Evolutionary conservation across 2,113 vertebrate species (phyloP), one percentile per base, ranked within the genome.

Genomic region (Vidua chalybeata): DNA sequence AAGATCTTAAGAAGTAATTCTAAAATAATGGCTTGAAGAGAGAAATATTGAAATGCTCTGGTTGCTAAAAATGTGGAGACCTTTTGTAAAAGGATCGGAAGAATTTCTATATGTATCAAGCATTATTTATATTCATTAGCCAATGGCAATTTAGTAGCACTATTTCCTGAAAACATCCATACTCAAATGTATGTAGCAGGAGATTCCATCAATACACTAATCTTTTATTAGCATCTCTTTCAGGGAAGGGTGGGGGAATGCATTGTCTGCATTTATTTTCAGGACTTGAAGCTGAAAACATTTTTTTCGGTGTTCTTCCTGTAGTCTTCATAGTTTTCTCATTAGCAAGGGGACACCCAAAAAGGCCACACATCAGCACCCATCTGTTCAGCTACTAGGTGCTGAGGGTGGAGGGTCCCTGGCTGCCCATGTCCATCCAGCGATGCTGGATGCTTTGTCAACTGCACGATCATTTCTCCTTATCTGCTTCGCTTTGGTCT

Each of bases 351-450:
- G 16, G 28, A 19, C 31, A 26, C 9, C 8, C 23, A 2, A 1
- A 2, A 7, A 4, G 3, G 56, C 21, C 45, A 3, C 48, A 11
- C n/a, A 41, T 35, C 37, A 37, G 43, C 63, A 10, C 18, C 20
- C 17, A 12, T 15, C 18, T 5, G 14, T 12, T 7, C 11, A 24
- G 9, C n/a, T 15, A 1, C 3, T 1, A 6, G 19, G 19, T 5
- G 52, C 67, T 13, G 62, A 31, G 46, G 22, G 14, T n/a, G 9
- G 19, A 20, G 5, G 13, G 45, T 2, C 20, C 12, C 56, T 1
- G 19, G 43, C 90, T 18, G 27, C 46, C 43, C 1, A 0, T 3
- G 30, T 6, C 21, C 22, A 10, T 31, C 18, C 28, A 14, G 45
- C 5, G 31, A 4, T 4, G 59, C 18, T 18, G 75, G 39, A 3